phyloP scores from a whole-genome alignment of 2,888 invertebrate species.

The Eupelmus urozonus region DNA sequence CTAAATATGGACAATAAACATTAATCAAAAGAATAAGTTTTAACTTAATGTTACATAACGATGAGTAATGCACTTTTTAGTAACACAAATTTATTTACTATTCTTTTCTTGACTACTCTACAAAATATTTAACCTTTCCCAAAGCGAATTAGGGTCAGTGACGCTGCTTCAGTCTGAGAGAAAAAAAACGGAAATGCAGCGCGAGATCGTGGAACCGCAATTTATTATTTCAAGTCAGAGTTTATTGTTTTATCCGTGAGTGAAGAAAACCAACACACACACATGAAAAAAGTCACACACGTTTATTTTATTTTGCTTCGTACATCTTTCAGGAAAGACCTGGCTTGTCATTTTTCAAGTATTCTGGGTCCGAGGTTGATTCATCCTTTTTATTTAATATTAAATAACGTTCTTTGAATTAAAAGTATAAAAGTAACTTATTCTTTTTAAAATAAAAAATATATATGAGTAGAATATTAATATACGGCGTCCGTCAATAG shows the following conservation, averaged over 20 bases:
- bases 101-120: background rate
- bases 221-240: slow-evolving; percentile 20
- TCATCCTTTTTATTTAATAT: background rate
- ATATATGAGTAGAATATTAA: no score
- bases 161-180: background rate
- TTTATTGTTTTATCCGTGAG: slow-evolving; percentile 21
- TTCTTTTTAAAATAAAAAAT: no score
- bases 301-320: slow-evolving; percentile 14
- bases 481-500: no score
- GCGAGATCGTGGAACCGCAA: background rate
- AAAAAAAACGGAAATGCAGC: slow-evolving; percentile 35
- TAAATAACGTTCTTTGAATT: slow-evolving; percentile 6
- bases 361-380: background rate
- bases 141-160: slow-evolving; percentile 9
- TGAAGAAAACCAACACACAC: slow-evolving; percentile 12
- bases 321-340: background rate
- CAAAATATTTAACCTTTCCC: background rate
- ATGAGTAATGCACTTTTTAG: background rate
- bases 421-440: no score
- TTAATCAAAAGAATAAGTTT: no score
- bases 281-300: background rate
- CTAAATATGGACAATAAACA: no score
- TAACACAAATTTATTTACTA: background rate
- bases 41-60: no score
- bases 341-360: background rate